These are phyloP conservation scores for Brachyistius frenatus DNA, from an alignment of 2,113 vertebrate genomes.

Conservation along the genomic window DNA sequence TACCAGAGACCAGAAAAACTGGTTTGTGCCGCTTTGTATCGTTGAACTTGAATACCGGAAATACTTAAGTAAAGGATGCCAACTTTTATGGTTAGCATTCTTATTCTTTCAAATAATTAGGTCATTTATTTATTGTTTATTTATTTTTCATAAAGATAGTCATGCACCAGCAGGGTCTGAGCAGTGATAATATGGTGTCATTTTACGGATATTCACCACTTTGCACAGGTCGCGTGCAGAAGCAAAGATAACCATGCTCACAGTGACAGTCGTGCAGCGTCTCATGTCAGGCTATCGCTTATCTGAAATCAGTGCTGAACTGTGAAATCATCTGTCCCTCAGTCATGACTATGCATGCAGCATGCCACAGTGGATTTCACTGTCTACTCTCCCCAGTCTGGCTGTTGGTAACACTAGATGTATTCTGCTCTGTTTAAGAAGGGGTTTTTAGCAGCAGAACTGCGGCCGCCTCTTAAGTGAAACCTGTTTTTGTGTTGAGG, in stretches of 20 bases:
- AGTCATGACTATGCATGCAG: slow-evolving; percentile 27
- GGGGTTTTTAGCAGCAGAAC: slow-evolving; percentile 37
- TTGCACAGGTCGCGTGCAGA: not conserved
- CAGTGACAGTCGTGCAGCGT: not conserved
- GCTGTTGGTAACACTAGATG: not conserved
- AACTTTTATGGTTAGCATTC: not conserved
- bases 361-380: slow-evolving; percentile 9
- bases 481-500: slow-evolving; percentile 42
- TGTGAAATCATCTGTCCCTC: slow-evolving; percentile 24
- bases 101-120: not conserved
- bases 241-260: slow-evolving; percentile 10
- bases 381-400: not conserved
- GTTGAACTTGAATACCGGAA: not conserved
- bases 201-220: slow-evolving; percentile 5
- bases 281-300: slow-evolving; percentile 12
- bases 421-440: slow-evolving; percentile 14
- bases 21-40: slow-evolving; percentile 22
- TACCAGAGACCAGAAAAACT: slow-evolving; percentile 10
- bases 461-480: slow-evolving; percentile 31
- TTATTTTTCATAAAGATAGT: not conserved
- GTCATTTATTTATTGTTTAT: not conserved
- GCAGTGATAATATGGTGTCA: slow-evolving; percentile 1
- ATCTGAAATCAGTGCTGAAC: slow-evolving; percentile 45
- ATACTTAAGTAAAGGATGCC: not conserved
- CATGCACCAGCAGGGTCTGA: not conserved